Evolutionary conservation across 2,113 vertebrate species (phyloP), one percentile per base, ranked within the genome.

Genomic region (Carollia perspicillata): DNA sequence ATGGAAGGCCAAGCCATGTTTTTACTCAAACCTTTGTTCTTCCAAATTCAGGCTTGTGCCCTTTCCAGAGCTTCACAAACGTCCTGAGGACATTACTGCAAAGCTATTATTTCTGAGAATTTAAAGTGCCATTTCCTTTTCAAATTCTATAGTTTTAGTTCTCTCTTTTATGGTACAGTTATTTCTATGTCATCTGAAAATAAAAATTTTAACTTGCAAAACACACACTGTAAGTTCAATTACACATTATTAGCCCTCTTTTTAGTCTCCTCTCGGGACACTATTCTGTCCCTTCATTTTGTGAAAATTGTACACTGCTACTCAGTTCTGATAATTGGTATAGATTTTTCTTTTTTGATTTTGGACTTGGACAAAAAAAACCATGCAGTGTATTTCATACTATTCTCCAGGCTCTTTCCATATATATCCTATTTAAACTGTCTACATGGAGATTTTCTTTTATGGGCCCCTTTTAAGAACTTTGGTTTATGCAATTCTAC

Each of bases 61-160:
- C 81, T 66, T 87, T 74, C 5, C 91, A 97, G 80, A 94, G 81
- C 42, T 93, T 97, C 89, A 92, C 58, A 63, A 94, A 97, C 69
- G 44, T 95, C 96, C 98, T 17, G 10, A 92, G 95, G 97, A 97
- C 80, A 85, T 0, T 83, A 60, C 3, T 0, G 81, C 47, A 94
- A 89, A 96, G 35, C 44, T 47, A 58, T 69, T 91, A 51, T 78
- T 95, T 93, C 94, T 89, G 63, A 94, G 72, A 95, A 96, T 94
- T 97, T 95, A 97, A 97, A 98, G 75, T 84, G 72, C 42, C 84
- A 87, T 85, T 96, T 40, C 88, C 95, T 90, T 97, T 95, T 90
- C 13, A 7, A 89, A 92, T 90, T 89, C 95, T 94, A 47, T 63
- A 93, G 88, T 84, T 92, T 58, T 0, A 95, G 37, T 49, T 95